Conservation (phyloP, 2,797 vertebrate species). For the Mallotus villosus region DNA sequence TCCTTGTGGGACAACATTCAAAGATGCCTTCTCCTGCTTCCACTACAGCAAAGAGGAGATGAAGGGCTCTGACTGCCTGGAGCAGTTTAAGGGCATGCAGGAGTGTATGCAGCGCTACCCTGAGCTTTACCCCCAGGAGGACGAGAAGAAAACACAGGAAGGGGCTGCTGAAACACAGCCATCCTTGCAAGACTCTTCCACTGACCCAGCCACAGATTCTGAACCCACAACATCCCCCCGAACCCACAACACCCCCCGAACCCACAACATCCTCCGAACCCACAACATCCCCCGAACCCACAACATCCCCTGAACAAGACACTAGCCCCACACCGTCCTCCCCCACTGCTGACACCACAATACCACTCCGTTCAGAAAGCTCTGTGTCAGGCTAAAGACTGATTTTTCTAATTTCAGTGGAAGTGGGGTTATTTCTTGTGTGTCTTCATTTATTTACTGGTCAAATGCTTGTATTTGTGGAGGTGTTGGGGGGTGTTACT, state of each 20-base stretch:
- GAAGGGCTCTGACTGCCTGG: constrained; percentile 93
- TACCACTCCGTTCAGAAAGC: constrained; percentile 6
- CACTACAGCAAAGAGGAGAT: constrained; percentile 93
- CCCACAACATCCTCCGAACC: constrained; percentile 12
- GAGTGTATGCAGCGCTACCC: constrained; percentile 97
- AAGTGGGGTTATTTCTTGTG: neutral
- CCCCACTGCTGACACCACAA: constrained; percentile 16
- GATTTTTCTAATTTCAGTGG: neutral
- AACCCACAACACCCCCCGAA: constrained; percentile 22
- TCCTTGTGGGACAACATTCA: constrained; percentile 95
- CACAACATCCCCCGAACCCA: constrained; percentile 25
- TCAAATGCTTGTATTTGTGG: neutral
- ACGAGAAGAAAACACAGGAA: constrained; percentile 70
- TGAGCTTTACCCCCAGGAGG: constrained; percentile 91
- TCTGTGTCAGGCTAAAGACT: constrained; percentile 33
- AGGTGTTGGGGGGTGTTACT: neutral
- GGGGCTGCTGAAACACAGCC: constrained; percentile 58
- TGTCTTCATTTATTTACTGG: constrained; percentile 3
- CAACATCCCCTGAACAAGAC: constrained; percentile 33
- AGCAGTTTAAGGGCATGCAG: constrained; percentile 92
- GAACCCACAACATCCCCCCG: constrained; percentile 7
- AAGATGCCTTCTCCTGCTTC: constrained; percentile 97
- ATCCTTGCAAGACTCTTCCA: constrained; percentile 32
- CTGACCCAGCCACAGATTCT: constrained; percentile 23
- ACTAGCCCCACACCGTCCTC: constrained; percentile 15